Conservation (phyloP, 2,888 invertebrate species). For the Sinodicranocentrus sp. region DNA sequence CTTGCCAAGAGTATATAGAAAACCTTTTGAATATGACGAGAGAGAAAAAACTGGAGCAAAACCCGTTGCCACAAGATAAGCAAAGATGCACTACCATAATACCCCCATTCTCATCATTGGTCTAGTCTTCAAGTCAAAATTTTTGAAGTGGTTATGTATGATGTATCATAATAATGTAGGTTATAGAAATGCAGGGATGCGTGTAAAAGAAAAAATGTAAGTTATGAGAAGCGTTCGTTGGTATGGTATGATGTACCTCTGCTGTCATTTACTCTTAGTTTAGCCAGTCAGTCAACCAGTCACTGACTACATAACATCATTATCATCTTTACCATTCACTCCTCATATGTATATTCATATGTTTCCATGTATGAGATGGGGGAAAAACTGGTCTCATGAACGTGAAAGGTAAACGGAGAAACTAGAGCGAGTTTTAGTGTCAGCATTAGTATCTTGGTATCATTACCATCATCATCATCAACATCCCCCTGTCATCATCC, state of each 20-base stretch:
- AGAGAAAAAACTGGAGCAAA: conserved; percentile 36
- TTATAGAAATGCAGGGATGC: no score
- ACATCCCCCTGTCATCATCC: conserved; percentile 51
- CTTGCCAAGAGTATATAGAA: background rate
- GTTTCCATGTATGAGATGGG: background rate
- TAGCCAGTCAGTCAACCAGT: conserved; percentile 44
- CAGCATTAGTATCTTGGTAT: conserved; percentile 45
- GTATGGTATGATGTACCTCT: conserved; percentile 20
- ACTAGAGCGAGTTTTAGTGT: conserved; percentile 56
- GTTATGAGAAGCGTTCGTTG: conserved; percentile 8
- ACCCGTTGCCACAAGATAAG: background rate
- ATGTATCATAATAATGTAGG: no score
- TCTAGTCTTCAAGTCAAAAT: no score
- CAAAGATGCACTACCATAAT: background rate
- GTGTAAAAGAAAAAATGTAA: conserved; percentile 8
- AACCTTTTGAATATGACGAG: background rate
- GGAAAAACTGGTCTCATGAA: background rate
- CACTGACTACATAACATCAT: conserved; percentile 43
- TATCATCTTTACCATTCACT: conserved; percentile 20
- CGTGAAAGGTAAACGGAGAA: conserved; percentile 17
- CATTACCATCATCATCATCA: conserved; percentile 40
- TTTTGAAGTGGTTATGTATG: background rate
- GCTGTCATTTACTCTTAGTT: conserved; percentile 39
- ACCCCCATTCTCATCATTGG: background rate
- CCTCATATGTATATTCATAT: background rate